These are phyloP conservation scores for Teinopalpus imperialis DNA, from an alignment of 2,888 invertebrate species.

Conservation along the genomic window DNA sequence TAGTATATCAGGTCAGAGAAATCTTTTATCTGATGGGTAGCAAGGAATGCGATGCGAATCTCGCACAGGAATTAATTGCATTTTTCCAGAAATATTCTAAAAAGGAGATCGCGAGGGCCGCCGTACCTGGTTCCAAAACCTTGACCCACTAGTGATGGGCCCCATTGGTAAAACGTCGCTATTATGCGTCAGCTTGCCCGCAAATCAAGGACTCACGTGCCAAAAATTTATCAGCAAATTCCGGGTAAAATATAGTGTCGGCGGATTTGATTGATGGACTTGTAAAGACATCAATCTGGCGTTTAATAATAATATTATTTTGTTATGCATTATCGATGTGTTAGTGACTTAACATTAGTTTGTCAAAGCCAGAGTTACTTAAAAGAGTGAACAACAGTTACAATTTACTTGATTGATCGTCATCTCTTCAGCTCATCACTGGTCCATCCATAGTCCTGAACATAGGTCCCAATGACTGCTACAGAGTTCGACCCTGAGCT, in stretches of 20 bases:
- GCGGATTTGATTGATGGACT: constrained; percentile 25
- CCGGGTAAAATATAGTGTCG: constrained; percentile 36
- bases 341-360: too few relatives aligned
- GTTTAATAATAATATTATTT: too few relatives aligned
- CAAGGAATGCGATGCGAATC: too few relatives aligned
- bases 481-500: too few relatives aligned
- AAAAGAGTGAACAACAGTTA: too few relatives aligned
- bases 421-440: too few relatives aligned
- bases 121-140: constrained; percentile 38
- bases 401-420: too few relatives aligned
- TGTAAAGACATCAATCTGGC: constrained; percentile 8
- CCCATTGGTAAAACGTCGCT: constrained; percentile 39
- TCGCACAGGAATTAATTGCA: constrained; percentile 1
- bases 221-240: constrained; percentile 46
- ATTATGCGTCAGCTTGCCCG: constrained; percentile 38
- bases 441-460: too few relatives aligned
- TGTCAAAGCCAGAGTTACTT: too few relatives aligned
- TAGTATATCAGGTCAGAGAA: too few relatives aligned
- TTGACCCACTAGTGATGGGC: constrained; percentile 45
- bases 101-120: constrained; percentile 31
- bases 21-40: background rate
- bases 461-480: too few relatives aligned
- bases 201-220: constrained; percentile 40
- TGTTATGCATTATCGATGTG: too few relatives aligned
- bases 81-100: constrained; percentile 23